phyloP scores from a whole-genome alignment of 2,888 invertebrate genomes.

The Synanthedon myopaeformis region DNA sequence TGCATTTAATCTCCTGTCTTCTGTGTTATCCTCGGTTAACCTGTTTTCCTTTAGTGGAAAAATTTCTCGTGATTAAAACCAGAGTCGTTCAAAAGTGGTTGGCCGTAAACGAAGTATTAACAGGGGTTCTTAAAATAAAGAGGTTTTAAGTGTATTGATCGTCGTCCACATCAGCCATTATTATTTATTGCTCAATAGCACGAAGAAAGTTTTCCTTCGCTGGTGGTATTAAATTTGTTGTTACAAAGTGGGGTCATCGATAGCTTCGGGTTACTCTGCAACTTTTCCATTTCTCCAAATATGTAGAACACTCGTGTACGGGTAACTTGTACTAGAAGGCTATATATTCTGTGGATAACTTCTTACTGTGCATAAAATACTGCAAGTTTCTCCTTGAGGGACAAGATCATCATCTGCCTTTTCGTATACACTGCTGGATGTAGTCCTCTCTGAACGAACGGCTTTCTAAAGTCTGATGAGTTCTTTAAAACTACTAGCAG shows the following conservation, averaged over 20 bases:
- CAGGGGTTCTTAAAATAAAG: neutral
- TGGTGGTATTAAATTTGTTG: constrained; percentile 42
- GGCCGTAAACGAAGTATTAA: neutral
- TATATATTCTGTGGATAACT: constrained; percentile 33
- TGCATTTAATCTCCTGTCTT: constrained; percentile 29
- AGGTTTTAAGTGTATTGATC: constrained; percentile 20
- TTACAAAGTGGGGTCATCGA: constrained; percentile 28
- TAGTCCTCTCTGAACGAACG: too few species aligned
- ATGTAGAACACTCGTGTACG: constrained; percentile 17
- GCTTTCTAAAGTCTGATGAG: too few species aligned
- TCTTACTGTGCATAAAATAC: too few species aligned
- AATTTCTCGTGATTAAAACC: neutral
- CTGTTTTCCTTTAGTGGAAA: neutral
- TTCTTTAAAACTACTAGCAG: too few species aligned
- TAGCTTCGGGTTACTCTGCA: constrained; percentile 32
- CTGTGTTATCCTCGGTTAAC: neutral
- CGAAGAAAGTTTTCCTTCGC: constrained; percentile 34
- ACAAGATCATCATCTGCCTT: too few species aligned
- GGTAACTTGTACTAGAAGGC: constrained; percentile 8
- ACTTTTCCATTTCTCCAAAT: constrained; percentile 41
- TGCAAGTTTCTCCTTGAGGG: too few species aligned
- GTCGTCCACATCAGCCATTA: constrained; percentile 32
- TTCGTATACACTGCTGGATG: too few species aligned
- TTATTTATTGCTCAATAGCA: constrained; percentile 44
- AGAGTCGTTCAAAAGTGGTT: neutral